Base-by-base conservation (phyloP, 2,797 vertebrate genomes). In the Capromys pilorides region DNA sequence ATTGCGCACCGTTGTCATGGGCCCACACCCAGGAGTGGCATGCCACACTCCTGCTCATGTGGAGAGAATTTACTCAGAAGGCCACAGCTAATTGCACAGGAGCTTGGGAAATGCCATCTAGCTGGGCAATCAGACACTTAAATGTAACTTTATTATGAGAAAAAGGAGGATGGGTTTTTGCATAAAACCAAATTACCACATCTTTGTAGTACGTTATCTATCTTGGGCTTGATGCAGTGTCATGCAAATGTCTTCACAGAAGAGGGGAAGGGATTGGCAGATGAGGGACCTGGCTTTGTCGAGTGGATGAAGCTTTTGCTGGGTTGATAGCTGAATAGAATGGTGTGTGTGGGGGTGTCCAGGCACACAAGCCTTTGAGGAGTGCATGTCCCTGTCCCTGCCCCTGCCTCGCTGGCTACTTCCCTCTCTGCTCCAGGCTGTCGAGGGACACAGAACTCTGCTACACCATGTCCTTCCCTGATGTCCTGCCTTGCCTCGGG, bases 151-250 rank as follows among this genome's bases (percentile, higher is more conserved):
- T 80, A 66, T 66, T 80, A 8, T 16, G 2, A 54, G 84, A 69
- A 94, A 80, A 79, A 24, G 21, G 24, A 82, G 73, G 54, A 54
- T 62, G 39, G 8, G 12, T 12, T 90, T 94, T 26, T 88, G 66
- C 39, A 24, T 36, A 78, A 67, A 82, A 6, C 41, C 10, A n/a
- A 24, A 62, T 9, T 33, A 33, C 9, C 79, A 80, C 45, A 49
- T 80, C 31, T 77, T 84, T 51, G 49, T 85, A 88, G 51, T n/a
- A 41, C 16, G 21, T 22, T 49, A n/a, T 90, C 49, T 77, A 57
- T 73, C 92, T 89, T 49, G 88, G 59, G 26, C 49, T 90, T 80
- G 16, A 54, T 62, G 88, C 24, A 54, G 33, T 41, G 92, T 88
- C 69, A 45, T 79, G 12, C 31, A 36, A 62, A 82, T 88, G 73